A percentile compares a stretch with the other conserved stretches of the same genome.
phyloP scores from a whole-genome alignment of 2,113 vertebrate species.

The Ariopsis seemanni region DNA sequence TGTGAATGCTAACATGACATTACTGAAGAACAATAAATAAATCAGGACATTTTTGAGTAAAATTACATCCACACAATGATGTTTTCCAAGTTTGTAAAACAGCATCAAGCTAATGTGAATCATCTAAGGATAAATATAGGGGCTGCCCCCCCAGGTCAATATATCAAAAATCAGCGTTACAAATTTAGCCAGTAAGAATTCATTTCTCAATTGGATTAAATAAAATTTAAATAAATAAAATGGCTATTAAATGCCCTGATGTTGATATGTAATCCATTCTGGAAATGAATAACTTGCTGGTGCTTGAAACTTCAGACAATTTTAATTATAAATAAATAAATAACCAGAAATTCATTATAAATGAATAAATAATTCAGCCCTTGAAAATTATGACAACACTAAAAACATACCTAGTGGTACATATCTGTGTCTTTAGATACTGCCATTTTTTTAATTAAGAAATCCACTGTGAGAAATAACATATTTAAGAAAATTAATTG shows the following conservation, averaged over 20 bases:
- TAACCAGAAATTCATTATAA: not conserved
- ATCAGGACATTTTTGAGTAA: not conserved
- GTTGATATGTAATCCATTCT: not conserved
- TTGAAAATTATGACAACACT: not conserved
- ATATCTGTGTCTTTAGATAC: not conserved
- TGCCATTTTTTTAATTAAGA: not conserved
- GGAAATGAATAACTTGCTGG: not conserved
- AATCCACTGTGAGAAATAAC: slow-evolving; percentile 23
- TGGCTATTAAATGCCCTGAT: not conserved
- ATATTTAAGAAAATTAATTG: not conserved
- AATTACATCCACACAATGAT: not conserved
- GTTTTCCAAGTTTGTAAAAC: not conserved
- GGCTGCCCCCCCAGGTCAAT: not conserved
- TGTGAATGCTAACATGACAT: not conserved
- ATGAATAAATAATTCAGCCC: not conserved
- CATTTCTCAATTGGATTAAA: not conserved
- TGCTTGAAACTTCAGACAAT: not conserved
- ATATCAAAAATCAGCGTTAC: not conserved
- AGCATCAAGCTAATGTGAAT: not conserved
- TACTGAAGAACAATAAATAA: not conserved
- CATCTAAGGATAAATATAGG: not conserved
- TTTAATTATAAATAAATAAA: not conserved
- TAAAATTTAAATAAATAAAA: not conserved
- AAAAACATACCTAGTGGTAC: not conserved
- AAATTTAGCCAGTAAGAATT: not conserved